Evolutionary conservation across 2,113 vertebrate species (phyloP).

Genomic region (Sinocyclocheilus rhinocerous): DNA sequence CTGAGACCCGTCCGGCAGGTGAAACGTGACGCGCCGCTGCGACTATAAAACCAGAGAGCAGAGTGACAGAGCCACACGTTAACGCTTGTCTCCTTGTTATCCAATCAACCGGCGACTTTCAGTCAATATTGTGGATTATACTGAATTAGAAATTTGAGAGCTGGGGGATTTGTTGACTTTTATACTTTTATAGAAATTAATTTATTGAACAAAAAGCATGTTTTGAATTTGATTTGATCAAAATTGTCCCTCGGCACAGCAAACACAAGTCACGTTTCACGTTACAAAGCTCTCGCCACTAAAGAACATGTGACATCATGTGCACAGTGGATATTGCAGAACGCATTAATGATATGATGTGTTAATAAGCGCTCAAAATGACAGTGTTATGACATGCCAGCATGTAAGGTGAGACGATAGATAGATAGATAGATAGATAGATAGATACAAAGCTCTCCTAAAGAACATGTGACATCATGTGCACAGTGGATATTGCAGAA

Average conservation of each 20-base stretch:
- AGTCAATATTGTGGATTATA: not conserved
- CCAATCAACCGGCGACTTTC: not conserved
- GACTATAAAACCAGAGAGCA: constrained; percentile 96
- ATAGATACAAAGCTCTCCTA: constrained; percentile 60
- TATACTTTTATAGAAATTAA: not conserved
- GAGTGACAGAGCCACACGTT: constrained; percentile 75
- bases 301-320: constrained; percentile 56
- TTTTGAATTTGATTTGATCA: constrained; percentile 2
- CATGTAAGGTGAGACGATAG: not conserved
- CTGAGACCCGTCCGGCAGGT: constrained; percentile 98
- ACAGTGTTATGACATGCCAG: not conserved
- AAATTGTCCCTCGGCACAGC: constrained; percentile 53
- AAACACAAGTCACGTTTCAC: constrained; percentile 73
- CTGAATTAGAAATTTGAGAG: constrained; percentile 5
- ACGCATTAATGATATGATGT: not conserved
- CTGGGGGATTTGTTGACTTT: not conserved
- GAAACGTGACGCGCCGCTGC: constrained; percentile 98
- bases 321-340: not conserved
- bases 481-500: not conserved
- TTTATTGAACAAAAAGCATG: not conserved
- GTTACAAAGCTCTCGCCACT: constrained; percentile 64
- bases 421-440: not conserved
- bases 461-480: constrained; percentile 55
- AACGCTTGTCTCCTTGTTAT: constrained; percentile 24
- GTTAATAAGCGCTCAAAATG: constrained; percentile 1